phyloP scores from a whole-genome alignment of 1,140 invertebrate species.

The Phenacoccus solenopsis region DNA sequence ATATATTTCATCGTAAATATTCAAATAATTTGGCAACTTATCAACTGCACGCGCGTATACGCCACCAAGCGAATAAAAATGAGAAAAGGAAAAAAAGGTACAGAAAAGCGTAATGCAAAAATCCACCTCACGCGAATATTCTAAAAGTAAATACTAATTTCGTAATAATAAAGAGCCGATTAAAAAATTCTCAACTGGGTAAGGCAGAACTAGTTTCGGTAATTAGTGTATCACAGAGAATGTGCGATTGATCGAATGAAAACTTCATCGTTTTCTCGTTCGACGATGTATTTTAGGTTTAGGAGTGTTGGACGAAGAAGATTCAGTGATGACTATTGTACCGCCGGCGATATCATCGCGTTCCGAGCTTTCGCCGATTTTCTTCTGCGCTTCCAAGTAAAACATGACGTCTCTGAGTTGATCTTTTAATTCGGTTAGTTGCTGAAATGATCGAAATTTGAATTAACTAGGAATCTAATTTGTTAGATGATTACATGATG shows the following conservation, averaged over 20 bases:
- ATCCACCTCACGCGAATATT: too few relatives aligned
- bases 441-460: constrained; percentile 32
- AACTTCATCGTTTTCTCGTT: background rate
- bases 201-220: too few relatives aligned
- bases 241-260: background rate
- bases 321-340: constrained; percentile 46
- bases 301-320: background rate
- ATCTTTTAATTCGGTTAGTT: constrained; percentile 72
- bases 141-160: too few relatives aligned
- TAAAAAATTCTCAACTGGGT: too few relatives aligned
- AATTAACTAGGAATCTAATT: background rate
- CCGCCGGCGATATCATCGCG: constrained; percentile 56
- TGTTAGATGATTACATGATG: background rate
- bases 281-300: background rate
- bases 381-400: constrained; percentile 75
- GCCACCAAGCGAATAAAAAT: too few relatives aligned
- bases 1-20: too few relatives aligned
- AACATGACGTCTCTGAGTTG: constrained; percentile 94
- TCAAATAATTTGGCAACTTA: too few relatives aligned
- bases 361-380: constrained; percentile 33
- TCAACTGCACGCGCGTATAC: too few relatives aligned
- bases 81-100: too few relatives aligned
- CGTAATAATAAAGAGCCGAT: too few relatives aligned
- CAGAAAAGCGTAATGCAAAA: too few relatives aligned
- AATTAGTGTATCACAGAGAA: background rate